Evolutionary conservation across 2,888 invertebrate species (phyloP).

Genomic region (Ochropacha duplaris): DNA sequence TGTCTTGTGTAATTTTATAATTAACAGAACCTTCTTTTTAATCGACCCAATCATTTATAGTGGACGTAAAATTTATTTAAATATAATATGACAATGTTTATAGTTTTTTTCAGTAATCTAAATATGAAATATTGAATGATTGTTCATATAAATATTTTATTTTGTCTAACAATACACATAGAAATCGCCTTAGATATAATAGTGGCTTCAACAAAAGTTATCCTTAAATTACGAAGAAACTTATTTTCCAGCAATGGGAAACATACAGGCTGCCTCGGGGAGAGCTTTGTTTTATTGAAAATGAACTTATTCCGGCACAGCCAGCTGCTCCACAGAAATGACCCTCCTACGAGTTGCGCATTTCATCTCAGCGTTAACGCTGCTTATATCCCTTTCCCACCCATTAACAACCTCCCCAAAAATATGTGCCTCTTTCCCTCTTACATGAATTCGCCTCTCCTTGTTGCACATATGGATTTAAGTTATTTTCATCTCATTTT

Average conservation of each 20-base stretch:
- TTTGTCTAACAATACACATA: background rate
- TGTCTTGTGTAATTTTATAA: too few species aligned
- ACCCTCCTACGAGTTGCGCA: conserved; percentile 44
- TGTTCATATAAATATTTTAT: background rate
- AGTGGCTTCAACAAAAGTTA: background rate
- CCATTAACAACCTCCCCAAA: conserved; percentile 17
- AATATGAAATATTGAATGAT: background rate
- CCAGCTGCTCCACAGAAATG: conserved; percentile 52
- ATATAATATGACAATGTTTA: too few species aligned
- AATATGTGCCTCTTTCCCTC: conserved; percentile 7
- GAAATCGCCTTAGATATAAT: too few species aligned
- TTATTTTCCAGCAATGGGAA: background rate
- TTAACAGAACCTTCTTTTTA: too few species aligned
- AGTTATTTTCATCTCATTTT: conserved; percentile 21
- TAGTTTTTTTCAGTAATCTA: too few species aligned
- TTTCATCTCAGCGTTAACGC: conserved; percentile 32
- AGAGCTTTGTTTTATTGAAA: conserved; percentile 56
- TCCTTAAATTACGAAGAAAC: background rate
- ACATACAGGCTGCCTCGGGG: conserved; percentile 18
- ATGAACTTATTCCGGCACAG: conserved; percentile 42
- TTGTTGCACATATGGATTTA: conserved; percentile 21
- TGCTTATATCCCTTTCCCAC: conserved; percentile 33
- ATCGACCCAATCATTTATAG: too few species aligned
- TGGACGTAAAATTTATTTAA: too few species aligned
- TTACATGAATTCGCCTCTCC: conserved; percentile 14